Evolutionary conservation across 2,797 vertebrate genomes (phyloP).

Genomic region (Intellagama lesueurii): DNA sequence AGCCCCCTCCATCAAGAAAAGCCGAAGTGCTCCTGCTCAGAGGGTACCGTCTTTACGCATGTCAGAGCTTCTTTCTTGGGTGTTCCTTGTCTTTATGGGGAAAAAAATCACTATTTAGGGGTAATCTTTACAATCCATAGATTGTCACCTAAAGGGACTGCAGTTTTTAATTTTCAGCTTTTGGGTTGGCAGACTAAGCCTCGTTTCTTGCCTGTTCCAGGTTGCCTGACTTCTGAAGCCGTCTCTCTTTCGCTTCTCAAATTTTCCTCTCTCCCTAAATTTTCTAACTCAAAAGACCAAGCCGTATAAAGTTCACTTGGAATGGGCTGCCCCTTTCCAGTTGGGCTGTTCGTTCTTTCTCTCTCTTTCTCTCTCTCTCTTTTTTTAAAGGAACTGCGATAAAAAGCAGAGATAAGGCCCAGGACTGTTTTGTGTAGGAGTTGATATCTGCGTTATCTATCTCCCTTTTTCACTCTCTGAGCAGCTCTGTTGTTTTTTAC

Average conservation of each 20-base stretch:
- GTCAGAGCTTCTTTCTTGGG: not conserved
- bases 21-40: not conserved
- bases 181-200: not conserved
- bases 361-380: not conserved
- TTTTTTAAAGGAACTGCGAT: constrained; percentile 81
- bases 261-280: constrained; percentile 67
- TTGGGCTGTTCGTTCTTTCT: constrained; percentile 70
- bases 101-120: not conserved
- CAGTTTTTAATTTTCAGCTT: not conserved
- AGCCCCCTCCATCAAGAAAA: not conserved
- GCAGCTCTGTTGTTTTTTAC: constrained; percentile 92
- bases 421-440: constrained; percentile 92
- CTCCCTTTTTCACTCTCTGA: constrained; percentile 92
- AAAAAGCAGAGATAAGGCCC: constrained; percentile 91
- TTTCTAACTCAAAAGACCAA: constrained; percentile 77
- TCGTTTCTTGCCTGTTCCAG: constrained; percentile 25
- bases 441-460: constrained; percentile 95
- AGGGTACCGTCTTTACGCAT: not conserved
- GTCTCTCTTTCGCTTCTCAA: constrained; percentile 39
- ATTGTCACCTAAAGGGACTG: not conserved
- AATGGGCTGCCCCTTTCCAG: constrained; percentile 80
- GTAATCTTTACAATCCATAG: not conserved
- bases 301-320: constrained; percentile 80
- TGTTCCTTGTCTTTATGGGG: too few species aligned
- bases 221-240: constrained; percentile 30